These are phyloP conservation scores for Syrmaticus mikado DNA, from an alignment of 2,113 vertebrate species.

Conservation along the genomic window DNA sequence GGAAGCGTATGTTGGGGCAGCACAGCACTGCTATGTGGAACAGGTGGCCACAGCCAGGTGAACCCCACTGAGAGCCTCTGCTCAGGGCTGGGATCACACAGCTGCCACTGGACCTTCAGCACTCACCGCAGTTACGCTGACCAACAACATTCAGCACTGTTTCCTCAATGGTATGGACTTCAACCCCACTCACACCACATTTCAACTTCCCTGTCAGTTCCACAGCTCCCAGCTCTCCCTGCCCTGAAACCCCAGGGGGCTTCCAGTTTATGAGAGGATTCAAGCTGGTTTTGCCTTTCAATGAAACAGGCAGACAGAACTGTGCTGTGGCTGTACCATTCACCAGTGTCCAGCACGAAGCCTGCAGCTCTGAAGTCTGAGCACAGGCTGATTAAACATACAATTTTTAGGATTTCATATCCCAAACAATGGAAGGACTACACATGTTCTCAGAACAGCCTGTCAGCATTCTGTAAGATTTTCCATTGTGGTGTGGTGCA, in stretches of 20 bases:
- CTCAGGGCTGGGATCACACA: neutral
- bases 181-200: rapidly evolving
- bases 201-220: neutral
- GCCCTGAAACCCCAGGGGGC: neutral
- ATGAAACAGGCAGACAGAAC: neutral
- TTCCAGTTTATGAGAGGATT: neutral
- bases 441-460: neutral
- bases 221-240: neutral
- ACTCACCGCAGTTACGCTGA: neutral
- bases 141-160: neutral
- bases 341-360: neutral
- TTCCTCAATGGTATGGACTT: neutral
- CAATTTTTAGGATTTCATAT: neutral
- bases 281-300: neutral
- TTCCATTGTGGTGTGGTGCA: neutral
- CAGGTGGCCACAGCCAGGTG: neutral
- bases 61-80: neutral
- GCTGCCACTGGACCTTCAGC: neutral
- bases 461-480: neutral
- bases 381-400: neutral
- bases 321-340: neutral
- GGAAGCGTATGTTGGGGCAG: neutral
- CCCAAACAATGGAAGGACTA: neutral
- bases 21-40: neutral
- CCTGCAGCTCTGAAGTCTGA: neutral